Evolutionary conservation across 2,888 invertebrate species (phyloP), one percentile per base, ranked within the genome.

Genomic region (Alloplasta piceator): DNA sequence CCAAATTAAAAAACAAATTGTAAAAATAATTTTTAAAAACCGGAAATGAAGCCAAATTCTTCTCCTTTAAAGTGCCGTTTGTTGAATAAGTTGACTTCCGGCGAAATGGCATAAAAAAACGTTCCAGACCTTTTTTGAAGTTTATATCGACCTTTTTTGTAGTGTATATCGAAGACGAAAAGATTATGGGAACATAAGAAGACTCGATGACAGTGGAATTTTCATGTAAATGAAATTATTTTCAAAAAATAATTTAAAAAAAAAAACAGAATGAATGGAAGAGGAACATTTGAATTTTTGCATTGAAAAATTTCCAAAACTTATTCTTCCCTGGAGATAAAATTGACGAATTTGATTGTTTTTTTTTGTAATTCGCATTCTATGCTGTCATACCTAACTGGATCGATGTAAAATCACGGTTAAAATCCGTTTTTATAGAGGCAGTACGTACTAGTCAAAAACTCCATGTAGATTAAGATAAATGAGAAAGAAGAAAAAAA

Each of bases 401-500:
- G 48, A 72, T 76, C 66, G 63, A 39, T 73, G 73, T 73, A 58
- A 67, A 71, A 80, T 66, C 14, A 63, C 52, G 75, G 52, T 71
- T 48, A 75, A 66, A 58, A 80, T 36, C 26, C 68, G 70, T 70
- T 78, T 75, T 70, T 74, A 73, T 80, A 78, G 73, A 80, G 82
- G 78, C 80, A 86, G 84, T 85, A 84, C 82, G 84, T 86, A 90
- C 91, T 91, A 91, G 92, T 91, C 91, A 91, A 87, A 26, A 88
- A 14, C 80, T 80, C 64, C 64, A 39, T 48, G 58, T 72, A 82
- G 71, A 70, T 63, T 82, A 71, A 80, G 72, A 36, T 66, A 70
- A 75, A 76, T 70, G 72, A 84, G 72, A 84, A 82, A 79, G 75
- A 12, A 77, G 82, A 85, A 79, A 75, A 58, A 82, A 86, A 74